Percentiles rank a stretch among this genome's conserved stretches.
phyloP scores from a whole-genome alignment of 1,140 invertebrate genomes.

The Scaptomyza graminum region DNA sequence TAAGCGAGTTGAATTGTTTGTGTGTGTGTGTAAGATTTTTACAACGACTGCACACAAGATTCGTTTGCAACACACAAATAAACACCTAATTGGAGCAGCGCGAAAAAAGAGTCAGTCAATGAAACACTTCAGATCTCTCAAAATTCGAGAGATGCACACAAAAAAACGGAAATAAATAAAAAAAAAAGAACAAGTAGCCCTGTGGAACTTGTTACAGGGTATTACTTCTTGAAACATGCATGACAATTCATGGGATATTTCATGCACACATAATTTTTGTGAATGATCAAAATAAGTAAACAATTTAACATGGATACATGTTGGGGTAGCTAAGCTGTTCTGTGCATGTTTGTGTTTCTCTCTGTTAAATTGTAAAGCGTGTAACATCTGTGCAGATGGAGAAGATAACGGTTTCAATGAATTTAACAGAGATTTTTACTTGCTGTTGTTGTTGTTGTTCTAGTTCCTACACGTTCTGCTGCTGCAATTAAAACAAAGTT shows the following conservation, averaged over 20 bases:
- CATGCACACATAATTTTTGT: too few relatives aligned
- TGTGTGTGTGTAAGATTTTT: slow-evolving; percentile 2
- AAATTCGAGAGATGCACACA: background rate
- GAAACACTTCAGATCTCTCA: slow-evolving; percentile 12
- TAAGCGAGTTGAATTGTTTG: background rate
- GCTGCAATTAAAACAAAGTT: slow-evolving; percentile 7
- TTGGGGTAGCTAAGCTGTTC: slow-evolving; percentile 8
- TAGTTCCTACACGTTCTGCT: background rate
- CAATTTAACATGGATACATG: too few relatives aligned
- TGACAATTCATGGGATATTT: too few relatives aligned
- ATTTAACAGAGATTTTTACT: slow-evolving; percentile 1
- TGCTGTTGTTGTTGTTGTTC: background rate
- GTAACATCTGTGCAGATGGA: slow-evolving; percentile 8
- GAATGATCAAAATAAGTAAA: too few relatives aligned
- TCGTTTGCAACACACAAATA: slow-evolving; percentile 10
- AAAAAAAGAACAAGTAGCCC: background rate
- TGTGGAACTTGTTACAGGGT: background rate
- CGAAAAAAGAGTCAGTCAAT: slow-evolving; percentile 24
- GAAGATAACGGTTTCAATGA: slow-evolving; percentile 3
- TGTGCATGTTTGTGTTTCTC: background rate
- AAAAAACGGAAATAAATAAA: background rate
- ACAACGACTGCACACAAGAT: slow-evolving; percentile 15
- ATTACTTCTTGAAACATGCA: background rate
- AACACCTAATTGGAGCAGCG: slow-evolving; percentile 26
- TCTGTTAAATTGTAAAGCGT: slow-evolving; percentile 3